These are phyloP conservation scores for Corynorhinus townsendii DNA, from an alignment of 2,113 vertebrate genomes.

Conservation along the genomic window DNA sequence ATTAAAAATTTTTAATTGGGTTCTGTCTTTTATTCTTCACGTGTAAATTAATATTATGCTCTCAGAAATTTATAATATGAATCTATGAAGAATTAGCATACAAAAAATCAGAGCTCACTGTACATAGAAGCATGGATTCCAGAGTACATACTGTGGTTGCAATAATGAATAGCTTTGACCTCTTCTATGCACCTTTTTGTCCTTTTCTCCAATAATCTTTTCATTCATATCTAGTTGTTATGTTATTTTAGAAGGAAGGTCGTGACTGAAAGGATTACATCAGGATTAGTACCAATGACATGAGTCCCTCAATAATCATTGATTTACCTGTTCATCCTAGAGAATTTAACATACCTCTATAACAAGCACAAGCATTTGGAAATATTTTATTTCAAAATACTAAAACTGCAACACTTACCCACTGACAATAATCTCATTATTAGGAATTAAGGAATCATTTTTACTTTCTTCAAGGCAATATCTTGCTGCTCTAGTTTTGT, in stretches of 20 bases:
- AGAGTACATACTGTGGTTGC: background rate
- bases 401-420: background rate
- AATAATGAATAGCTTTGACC: background rate
- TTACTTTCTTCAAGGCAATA: background rate
- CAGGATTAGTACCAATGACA: slow-evolving; percentile 34
- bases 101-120: background rate
- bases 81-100: background rate
- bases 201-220: background rate
- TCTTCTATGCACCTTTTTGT: background rate
- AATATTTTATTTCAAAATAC: background rate
- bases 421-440: background rate
- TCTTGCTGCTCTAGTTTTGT: background rate
- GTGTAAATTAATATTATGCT: background rate
- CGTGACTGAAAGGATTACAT: slow-evolving; percentile 57
- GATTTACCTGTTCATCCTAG: background rate
- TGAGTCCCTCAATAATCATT: background rate
- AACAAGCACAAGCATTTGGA: background rate
- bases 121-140: background rate
- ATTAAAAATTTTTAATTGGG: background rate
- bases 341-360: background rate
- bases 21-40: background rate
- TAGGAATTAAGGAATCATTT: background rate
- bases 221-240: background rate
- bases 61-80: background rate
- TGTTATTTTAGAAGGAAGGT: background rate